These are phyloP conservation scores for Scyliorhinus canicula DNA, from an alignment of 2,797 vertebrate genomes.

Conservation along the genomic window DNA sequence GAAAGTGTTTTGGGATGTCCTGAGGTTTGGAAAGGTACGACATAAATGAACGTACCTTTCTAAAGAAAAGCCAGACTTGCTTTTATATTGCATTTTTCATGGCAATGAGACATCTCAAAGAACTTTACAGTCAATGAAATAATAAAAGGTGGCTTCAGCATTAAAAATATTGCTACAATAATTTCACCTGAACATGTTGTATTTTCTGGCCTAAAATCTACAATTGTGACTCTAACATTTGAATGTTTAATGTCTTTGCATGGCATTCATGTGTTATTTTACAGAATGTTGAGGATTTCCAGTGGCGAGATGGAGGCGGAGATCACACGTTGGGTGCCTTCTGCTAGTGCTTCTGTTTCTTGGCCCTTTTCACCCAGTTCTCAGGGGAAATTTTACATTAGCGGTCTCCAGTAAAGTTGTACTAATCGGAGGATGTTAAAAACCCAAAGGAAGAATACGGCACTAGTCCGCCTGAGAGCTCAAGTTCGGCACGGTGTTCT, in stretches of 20 bases:
- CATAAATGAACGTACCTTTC: not conserved
- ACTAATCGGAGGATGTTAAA: too few relatives aligned
- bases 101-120: not conserved
- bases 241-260: not conserved
- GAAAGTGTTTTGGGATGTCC: not conserved
- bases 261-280: not conserved
- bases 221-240: not conserved
- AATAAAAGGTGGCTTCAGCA: not conserved
- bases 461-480: too few relatives aligned
- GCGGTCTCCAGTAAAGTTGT: too few relatives aligned
- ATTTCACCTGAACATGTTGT: not conserved
- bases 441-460: too few relatives aligned
- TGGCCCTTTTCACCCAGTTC: too few relatives aligned
- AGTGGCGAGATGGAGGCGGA: too few relatives aligned
- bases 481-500: too few relatives aligned
- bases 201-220: not conserved
- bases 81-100: not conserved
- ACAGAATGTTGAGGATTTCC: too few relatives aligned
- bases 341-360: too few relatives aligned
- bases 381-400: too few relatives aligned
- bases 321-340: too few relatives aligned
- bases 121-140: not conserved
- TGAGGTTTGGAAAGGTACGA: not conserved
- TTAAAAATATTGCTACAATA: not conserved
- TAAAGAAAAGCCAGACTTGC: not conserved